These are phyloP conservation scores for Acleris emargana DNA, from an alignment of 2,888 invertebrate genomes.

Conservation along the genomic window DNA sequence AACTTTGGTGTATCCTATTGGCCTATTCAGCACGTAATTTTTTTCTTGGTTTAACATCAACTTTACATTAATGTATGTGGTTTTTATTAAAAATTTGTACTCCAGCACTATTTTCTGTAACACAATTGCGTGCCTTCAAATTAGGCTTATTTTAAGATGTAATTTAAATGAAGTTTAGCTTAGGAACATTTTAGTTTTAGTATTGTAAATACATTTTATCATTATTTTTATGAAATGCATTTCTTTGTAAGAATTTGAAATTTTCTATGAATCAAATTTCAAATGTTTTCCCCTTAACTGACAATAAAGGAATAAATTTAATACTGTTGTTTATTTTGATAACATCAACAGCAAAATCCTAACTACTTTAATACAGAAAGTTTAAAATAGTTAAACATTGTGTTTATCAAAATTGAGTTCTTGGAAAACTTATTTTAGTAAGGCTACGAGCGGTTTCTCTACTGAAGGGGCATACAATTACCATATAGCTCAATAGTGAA, in stretches of 20 bases:
- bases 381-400: too few species aligned
- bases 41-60: background rate
- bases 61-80: constrained; percentile 25
- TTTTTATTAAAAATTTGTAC: constrained; percentile 12
- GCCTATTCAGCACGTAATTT: constrained; percentile 1
- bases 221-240: constrained; percentile 81
- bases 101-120: constrained; percentile 14
- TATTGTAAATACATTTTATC: constrained; percentile 78
- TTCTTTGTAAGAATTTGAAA: constrained; percentile 75
- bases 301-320: constrained; percentile 80
- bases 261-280: constrained; percentile 76
- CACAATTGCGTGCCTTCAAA: constrained; percentile 31
- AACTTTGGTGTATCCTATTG: background rate
- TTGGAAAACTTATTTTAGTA: too few species aligned
- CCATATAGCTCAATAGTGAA: too few species aligned
- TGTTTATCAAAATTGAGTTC: too few species aligned
- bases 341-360: background rate
- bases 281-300: constrained; percentile 79
- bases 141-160: constrained; percentile 24
- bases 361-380: too few species aligned
- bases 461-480: too few species aligned
- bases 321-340: constrained; percentile 44
- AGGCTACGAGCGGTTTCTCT: too few species aligned
- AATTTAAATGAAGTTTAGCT: constrained; percentile 28
- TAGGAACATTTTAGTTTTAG: constrained; percentile 50